A percentile compares a stretch with the other conserved stretches of the same genome.
phyloP scores from a whole-genome alignment of 2,113 vertebrate species.

The Trogon surrucura region DNA sequence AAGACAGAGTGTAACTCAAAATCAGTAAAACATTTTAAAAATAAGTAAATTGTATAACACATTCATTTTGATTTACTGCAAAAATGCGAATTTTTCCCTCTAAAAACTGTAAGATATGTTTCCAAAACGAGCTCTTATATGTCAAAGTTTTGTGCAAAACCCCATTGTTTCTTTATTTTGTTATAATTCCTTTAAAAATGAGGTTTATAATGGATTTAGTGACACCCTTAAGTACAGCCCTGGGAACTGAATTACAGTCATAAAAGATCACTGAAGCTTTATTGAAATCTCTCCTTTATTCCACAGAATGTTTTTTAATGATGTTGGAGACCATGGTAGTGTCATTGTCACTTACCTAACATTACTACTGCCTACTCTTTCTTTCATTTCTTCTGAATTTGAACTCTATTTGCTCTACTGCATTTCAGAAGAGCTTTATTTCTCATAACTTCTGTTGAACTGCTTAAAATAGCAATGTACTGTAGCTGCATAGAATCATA shows the following conservation, averaged over 20 bases:
- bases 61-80: background rate
- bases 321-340: background rate
- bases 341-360: background rate
- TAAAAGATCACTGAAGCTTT: background rate
- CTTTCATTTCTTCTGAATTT: background rate
- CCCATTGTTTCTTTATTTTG: background rate
- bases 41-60: no score
- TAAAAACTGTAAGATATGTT: background rate
- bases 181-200: background rate
- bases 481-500: background rate
- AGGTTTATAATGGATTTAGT: background rate
- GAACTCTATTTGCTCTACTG: background rate
- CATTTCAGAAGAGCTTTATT: background rate
- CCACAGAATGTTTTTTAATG: background rate
- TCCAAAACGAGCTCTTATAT: background rate
- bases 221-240: background rate
- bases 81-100: rapidly evolving
- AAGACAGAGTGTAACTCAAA: background rate
- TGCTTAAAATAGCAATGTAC: background rate
- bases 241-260: background rate
- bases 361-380: background rate
- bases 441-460: background rate
- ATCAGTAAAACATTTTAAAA: background rate
- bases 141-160: background rate
- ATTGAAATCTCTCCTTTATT: background rate